A percentile compares a stretch with the other conserved stretches of the same genome.
Conservation (phyloP, 2,113 vertebrate genomes). For the Pachypanchax playfairii region DNA sequence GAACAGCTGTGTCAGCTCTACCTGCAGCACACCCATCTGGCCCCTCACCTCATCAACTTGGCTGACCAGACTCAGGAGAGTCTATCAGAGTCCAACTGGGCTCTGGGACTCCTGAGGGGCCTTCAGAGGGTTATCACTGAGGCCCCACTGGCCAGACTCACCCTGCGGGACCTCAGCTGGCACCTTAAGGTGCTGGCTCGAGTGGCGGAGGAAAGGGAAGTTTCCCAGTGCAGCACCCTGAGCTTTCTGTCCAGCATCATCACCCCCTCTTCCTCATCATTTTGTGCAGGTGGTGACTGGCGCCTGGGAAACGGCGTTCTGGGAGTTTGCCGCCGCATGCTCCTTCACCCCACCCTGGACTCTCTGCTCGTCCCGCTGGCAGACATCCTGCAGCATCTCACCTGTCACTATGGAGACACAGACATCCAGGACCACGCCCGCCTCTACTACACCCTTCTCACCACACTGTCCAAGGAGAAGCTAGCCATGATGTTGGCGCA, state of each 20-base stretch:
- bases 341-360: slow-evolving; percentile 75
- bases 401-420: slow-evolving; percentile 76
- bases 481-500: slow-evolving; percentile 72
- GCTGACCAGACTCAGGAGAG: slow-evolving; percentile 70
- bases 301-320: slow-evolving; percentile 81
- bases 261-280: slow-evolving; percentile 60
- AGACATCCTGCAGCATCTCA: slow-evolving; percentile 81
- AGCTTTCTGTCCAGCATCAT: slow-evolving; percentile 75
- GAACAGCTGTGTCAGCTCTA: slow-evolving; percentile 80
- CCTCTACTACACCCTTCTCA: slow-evolving; percentile 88
- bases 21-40: slow-evolving; percentile 73
- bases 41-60: slow-evolving; percentile 85
- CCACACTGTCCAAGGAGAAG: slow-evolving; percentile 84
- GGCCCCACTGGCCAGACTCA: slow-evolving; percentile 40
- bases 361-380: slow-evolving; percentile 74
- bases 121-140: slow-evolving; percentile 77
- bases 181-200: slow-evolving; percentile 84
- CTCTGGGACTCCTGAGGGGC: slow-evolving; percentile 64
- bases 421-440: slow-evolving; percentile 87
- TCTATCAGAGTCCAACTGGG: slow-evolving; percentile 76
- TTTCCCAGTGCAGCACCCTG: slow-evolving; percentile 71
- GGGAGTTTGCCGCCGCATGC: slow-evolving; percentile 79
- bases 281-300: slow-evolving; percentile 76
- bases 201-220: slow-evolving; percentile 77
- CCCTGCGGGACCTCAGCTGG: slow-evolving; percentile 71